Evolutionary conservation across 2,797 vertebrate species (phyloP), one percentile per base, ranked within the genome.

Genomic region (Streptopelia turtur): DNA sequence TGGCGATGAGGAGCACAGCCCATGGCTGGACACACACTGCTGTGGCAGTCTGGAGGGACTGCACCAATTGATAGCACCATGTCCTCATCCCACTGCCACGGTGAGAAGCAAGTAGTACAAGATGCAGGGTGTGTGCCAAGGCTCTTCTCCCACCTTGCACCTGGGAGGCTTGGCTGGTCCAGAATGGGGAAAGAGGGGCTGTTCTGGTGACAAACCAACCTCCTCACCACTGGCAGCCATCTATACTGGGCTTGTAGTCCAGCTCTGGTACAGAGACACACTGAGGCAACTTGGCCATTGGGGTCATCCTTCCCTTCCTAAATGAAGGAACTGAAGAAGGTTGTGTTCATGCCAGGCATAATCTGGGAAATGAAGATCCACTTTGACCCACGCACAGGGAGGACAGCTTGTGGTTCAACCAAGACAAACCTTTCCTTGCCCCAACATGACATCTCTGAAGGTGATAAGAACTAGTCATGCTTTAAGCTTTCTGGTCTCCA

Each of bases 61-160:
- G 39, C 25, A 30, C 3, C 1, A 1, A 1, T 9, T 11, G 28
- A 39, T 50, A 60, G 4, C 37, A 47, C 27, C 1, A 0, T 10
- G 41, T 71, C 14, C 23, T 23, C 70, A 35, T 15, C 21, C n/a
- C 28, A 17, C 7, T 66, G 11, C 13, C 5, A 0, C 3, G 11
- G 45, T 7, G 65, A 81, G 45, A n/a, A 86, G 49, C 6, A 31
- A 71, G 45, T 6, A 23, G 11, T 13, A 12, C 15, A 21, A 56
- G 59, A 23, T 13, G 30, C 11, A 16, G 49, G 25, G 17, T 7
- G 31, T 60, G 43, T 22, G n/a, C 37, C 50, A 28, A 53, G 63
- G 25, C 18, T 16, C 5, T 69, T 49, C 14, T 75, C 33, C 47
- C 27, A 30, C 10, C 25, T 64, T 20, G 10, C 7, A 20, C 25